Percentiles rank a stretch among this genome's conserved stretches.
Conservation (phyloP, 2,888 invertebrate genomes). For the Sarcophaga caerulescens region DNA sequence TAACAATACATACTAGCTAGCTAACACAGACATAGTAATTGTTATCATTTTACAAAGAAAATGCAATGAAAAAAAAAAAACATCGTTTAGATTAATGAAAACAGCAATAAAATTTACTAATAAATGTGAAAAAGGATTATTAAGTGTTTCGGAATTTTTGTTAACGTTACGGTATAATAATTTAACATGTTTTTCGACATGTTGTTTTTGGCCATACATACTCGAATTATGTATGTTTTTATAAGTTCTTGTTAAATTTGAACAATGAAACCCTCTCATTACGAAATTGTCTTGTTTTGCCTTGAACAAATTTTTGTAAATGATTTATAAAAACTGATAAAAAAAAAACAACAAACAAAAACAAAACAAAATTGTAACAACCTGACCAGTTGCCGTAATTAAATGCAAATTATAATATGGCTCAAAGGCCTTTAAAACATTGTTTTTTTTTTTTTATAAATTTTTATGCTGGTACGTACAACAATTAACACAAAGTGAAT, state of each 20-base stretch:
- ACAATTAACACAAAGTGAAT: conserved; percentile 52
- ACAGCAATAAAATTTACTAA: no score
- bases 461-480: conserved; percentile 1
- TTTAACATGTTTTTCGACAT: conserved; percentile 29
- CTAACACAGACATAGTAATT: no score
- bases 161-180: conserved; percentile 36
- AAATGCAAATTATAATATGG: conserved; percentile 65
- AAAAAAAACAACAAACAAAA: neutral
- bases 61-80: no score
- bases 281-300: conserved; percentile 37
- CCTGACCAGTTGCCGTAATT: conserved; percentile 61
- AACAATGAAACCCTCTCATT: conserved; percentile 49
- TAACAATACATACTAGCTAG: no score
- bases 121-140: no score
- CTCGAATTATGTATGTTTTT: neutral
- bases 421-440: conserved; percentile 61
- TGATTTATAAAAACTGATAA: conserved; percentile 49
- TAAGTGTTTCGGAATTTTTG: neutral
- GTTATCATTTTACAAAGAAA: no score
- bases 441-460: neutral
- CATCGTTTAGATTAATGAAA: no score
- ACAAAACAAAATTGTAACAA: conserved; percentile 55
- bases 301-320: conserved; percentile 15
- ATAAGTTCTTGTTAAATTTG: conserved; percentile 51
- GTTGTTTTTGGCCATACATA: conserved; percentile 2